Percentiles rank a stretch among this genome's conserved stretches.
phyloP scores from a whole-genome alignment of 1,140 invertebrate genomes.

The Drosophila littoralis region DNA sequence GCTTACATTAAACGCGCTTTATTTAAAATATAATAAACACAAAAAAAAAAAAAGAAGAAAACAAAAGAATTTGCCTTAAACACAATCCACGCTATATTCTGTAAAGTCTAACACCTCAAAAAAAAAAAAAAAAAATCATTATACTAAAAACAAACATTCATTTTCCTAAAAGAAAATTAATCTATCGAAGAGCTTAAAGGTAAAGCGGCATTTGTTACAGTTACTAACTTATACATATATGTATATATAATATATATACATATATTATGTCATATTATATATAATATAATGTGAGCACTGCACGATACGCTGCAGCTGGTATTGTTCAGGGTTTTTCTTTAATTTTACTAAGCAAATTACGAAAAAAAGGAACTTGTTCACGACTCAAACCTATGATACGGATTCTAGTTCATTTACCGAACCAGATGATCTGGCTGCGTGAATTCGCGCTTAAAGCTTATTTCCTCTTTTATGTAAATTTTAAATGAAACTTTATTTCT shows the following conservation, averaged over 20 bases:
- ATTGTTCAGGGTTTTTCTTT: constrained; percentile 65
- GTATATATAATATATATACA: constrained; percentile 9
- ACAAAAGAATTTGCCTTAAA: constrained; percentile 53
- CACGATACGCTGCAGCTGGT: constrained; percentile 29
- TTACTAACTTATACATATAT: constrained; percentile 59
- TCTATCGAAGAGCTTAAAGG: constrained; percentile 57
- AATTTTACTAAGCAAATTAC: neutral
- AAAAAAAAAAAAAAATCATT: constrained; percentile 48
- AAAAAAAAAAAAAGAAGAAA: constrained; percentile 13
- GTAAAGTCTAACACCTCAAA: constrained; percentile 66
- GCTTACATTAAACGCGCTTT: constrained; percentile 62
- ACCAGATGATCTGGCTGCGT: no score
- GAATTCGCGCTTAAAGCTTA: no score
- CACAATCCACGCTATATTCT: constrained; percentile 76
- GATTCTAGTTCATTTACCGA: no score
- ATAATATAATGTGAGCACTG: constrained; percentile 37
- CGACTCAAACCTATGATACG: no score
- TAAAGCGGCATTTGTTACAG: constrained; percentile 51
- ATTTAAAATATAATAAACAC: constrained; percentile 27
- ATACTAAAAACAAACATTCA: constrained; percentile 29
- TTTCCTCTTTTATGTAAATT: no score
- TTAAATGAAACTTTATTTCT: no score
- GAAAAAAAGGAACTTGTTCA: no score
- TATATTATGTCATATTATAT: neutral
- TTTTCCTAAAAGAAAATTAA: constrained; percentile 29